phyloP scores from a whole-genome alignment of 2,797 vertebrate species.

The Lepidocolaptes lacrymiger region DNA sequence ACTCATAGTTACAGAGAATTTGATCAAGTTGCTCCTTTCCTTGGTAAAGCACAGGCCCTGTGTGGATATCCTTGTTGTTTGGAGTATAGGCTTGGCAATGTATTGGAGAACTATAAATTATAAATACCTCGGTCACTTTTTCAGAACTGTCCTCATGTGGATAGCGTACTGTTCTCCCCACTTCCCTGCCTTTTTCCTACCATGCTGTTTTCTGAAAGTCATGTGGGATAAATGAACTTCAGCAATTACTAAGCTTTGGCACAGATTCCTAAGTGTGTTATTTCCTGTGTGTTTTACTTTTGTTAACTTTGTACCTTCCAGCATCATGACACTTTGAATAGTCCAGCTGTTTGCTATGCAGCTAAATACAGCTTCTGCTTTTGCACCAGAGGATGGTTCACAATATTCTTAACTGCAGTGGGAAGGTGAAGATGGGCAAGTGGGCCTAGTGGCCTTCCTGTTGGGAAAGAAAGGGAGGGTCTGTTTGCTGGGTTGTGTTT shows the following conservation, averaged over 20 bases:
- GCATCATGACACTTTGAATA: background rate
- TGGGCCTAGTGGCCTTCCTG: background rate
- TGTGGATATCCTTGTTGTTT: background rate
- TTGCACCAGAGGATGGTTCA: background rate
- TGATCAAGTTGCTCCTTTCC: background rate
- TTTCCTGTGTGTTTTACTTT: background rate
- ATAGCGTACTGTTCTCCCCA: background rate
- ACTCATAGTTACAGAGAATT: background rate
- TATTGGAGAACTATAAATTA: background rate
- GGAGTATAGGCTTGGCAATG: background rate
- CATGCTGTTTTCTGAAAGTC: background rate
- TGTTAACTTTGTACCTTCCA: background rate
- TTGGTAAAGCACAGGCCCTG: background rate
- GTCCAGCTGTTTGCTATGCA: background rate
- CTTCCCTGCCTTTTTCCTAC: background rate
- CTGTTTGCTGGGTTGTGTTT: background rate
- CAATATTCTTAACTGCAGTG: background rate
- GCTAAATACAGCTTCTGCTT: background rate
- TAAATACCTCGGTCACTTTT: background rate
- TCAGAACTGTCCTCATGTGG: background rate
- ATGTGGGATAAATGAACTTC: background rate
- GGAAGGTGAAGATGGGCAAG: background rate
- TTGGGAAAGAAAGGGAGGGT: background rate
- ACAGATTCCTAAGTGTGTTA: background rate
- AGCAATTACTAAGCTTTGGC: background rate